Evolutionary conservation across 1,140 invertebrate genomes (phyloP).

Genomic region (Papilio xuthus): DNA sequence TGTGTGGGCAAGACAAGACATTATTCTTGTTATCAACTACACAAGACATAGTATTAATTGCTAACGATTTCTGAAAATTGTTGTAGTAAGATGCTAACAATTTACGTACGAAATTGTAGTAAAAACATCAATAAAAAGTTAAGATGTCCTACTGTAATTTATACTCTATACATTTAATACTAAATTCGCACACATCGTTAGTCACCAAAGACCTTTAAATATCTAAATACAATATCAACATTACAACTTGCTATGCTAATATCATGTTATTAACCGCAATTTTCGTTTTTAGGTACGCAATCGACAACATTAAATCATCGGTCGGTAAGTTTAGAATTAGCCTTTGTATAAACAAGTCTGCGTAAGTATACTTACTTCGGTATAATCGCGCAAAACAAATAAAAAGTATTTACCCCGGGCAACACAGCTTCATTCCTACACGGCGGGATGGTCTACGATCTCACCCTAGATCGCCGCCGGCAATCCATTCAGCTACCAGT

Average conservation of each 20-base stretch:
- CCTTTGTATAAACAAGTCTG: constrained; percentile 27
- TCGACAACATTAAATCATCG: constrained; percentile 17
- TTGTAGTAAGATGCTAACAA: not conserved
- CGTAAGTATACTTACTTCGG: constrained; percentile 44
- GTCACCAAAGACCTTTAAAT: constrained; percentile 27
- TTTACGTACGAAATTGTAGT: not conserved
- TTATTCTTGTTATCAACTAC: not conserved
- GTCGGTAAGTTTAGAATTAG: constrained; percentile 33
- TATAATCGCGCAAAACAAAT: constrained; percentile 67
- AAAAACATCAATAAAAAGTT: constrained; percentile 16
- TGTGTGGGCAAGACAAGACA: not conserved
- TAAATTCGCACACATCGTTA: constrained; percentile 4
- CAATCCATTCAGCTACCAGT: constrained; percentile 76
- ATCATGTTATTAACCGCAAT: constrained; percentile 28
- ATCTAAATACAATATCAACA: constrained; percentile 22
- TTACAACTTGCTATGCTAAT: constrained; percentile 17
- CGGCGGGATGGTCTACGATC: constrained; percentile 61
- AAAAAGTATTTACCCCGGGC: constrained; percentile 74
- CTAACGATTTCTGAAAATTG: not conserved
- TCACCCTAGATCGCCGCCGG: constrained; percentile 69
- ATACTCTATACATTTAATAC: constrained; percentile 7
- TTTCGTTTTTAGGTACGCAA: constrained; percentile 35
- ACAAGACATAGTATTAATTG: not conserved
- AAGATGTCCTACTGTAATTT: not conserved
- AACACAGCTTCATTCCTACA: constrained; percentile 64